A percentile compares a stretch with the other conserved stretches of the same genome.
These are phyloP conservation scores for Caenorhabditis doughertyi DNA, from an alignment of 2,888 invertebrate species.

Conservation along the genomic window DNA sequence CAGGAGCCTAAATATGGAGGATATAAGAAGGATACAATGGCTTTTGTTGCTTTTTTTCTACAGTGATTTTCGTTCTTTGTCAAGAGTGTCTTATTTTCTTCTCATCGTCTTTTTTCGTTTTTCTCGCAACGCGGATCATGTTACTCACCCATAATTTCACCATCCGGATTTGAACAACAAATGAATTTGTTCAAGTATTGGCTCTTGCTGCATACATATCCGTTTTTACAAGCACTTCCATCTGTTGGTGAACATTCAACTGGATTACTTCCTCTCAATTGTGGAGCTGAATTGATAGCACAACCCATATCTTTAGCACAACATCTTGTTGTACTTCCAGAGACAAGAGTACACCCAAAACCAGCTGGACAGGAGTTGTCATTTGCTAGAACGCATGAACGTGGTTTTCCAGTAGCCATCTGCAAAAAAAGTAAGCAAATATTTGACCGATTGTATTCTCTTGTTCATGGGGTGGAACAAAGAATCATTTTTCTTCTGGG, in stretches of 20 bases:
- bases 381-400: slow-evolving; percentile 76
- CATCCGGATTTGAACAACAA: slow-evolving; percentile 79
- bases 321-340: slow-evolving; percentile 79
- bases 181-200: slow-evolving; percentile 79
- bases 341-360: slow-evolving; percentile 81
- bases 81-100: slow-evolving; percentile 6
- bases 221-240: slow-evolving; percentile 76
- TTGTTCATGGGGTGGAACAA: slow-evolving; percentile 40
- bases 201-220: slow-evolving; percentile 79
- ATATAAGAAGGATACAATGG: slow-evolving; percentile 29
- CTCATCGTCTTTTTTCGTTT: no score
- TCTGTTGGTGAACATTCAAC: slow-evolving; percentile 78
- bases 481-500: slow-evolving; percentile 48
- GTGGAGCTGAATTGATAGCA: slow-evolving; percentile 81
- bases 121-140: slow-evolving; percentile 19
- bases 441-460: slow-evolving; percentile 35
- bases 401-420: slow-evolving; percentile 78
- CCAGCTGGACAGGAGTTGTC: slow-evolving; percentile 79
- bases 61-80: slow-evolving; percentile 42
- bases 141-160: slow-evolving; percentile 63
- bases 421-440: slow-evolving; percentile 59
- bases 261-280: slow-evolving; percentile 75
- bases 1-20: slow-evolving; percentile 71
- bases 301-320: slow-evolving; percentile 82
- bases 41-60: slow-evolving; percentile 32